phyloP scores from a whole-genome alignment of 2,797 vertebrate species.

The Phrynocephalus vlangalii region DNA sequence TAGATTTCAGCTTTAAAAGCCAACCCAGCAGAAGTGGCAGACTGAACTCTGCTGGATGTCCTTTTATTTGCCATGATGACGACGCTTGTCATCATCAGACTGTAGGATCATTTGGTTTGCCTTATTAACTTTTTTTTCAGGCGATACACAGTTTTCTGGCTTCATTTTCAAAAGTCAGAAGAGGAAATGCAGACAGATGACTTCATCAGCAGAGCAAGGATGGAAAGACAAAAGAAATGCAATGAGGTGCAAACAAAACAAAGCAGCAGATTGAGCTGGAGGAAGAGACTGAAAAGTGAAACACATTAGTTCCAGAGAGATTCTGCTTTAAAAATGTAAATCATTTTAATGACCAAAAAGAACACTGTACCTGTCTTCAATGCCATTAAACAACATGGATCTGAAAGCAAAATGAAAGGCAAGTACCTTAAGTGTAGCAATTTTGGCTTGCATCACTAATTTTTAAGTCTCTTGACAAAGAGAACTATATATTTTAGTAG shows the following conservation, averaged over 20 bases:
- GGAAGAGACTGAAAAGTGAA: conserved; percentile 47
- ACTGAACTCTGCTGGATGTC: conserved; percentile 52
- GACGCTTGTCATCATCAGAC: conserved; percentile 49
- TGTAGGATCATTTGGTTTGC: conserved; percentile 48
- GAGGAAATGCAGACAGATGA: conserved; percentile 43
- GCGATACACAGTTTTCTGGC: conserved; percentile 15
- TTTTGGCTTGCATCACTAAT: not conserved
- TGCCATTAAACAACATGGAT: not conserved
- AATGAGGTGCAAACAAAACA: conserved; percentile 61
- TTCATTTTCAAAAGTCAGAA: conserved; percentile 29
- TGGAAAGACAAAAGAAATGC: conserved; percentile 54
- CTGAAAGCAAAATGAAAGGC: not conserved
- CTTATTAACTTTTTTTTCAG: conserved; percentile 49
- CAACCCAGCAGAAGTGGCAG: conserved; percentile 27
- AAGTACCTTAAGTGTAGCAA: conserved; percentile 9
- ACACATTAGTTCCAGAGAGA: conserved; percentile 33
- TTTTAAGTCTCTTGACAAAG: conserved; percentile 1
- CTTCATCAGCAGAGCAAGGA: conserved; percentile 54
- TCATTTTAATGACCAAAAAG: conserved; percentile 30
- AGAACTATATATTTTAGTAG: not conserved
- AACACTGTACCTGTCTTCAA: conserved; percentile 7
- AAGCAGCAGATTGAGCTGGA: conserved; percentile 54
- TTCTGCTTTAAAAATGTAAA: conserved; percentile 10
- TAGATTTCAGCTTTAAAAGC: conserved; percentile 45
- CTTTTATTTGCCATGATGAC: conserved; percentile 51